A percentile compares a stretch with the other conserved stretches of the same genome.
These are phyloP conservation scores for Eudasyphora cyanicolor DNA, from an alignment of 2,888 invertebrate genomes.

Conservation along the genomic window DNA sequence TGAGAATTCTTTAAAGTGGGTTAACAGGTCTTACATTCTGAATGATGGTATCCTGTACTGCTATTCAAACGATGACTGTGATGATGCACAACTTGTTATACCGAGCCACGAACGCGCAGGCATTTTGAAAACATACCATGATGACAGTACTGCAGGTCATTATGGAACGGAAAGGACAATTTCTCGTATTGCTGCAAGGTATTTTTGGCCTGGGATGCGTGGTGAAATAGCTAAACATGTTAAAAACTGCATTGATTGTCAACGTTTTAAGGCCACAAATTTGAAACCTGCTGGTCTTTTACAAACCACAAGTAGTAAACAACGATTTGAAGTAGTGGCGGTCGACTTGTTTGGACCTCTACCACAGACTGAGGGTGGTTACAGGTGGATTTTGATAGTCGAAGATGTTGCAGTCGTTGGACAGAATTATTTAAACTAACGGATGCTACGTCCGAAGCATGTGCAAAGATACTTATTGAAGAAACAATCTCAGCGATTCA, in stretches of 20 bases:
- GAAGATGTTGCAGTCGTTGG: too few species aligned
- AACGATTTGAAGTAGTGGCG: too few species aligned
- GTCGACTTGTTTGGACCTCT: too few species aligned
- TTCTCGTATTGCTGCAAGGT: conserved; percentile 25
- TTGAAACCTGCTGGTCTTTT: too few species aligned
- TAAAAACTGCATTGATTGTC: conserved; percentile 39
- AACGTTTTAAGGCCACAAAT: conserved; percentile 57
- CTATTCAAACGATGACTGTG: conserved; percentile 46
- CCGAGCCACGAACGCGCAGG: conserved; percentile 25
- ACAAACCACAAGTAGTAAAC: too few species aligned
- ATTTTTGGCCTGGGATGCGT: too few species aligned
- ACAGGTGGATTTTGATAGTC: too few species aligned
- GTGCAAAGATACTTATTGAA: too few species aligned
- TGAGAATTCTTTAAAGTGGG: conserved; percentile 21
- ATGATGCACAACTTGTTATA: conserved; percentile 33
- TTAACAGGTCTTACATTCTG: neutral
- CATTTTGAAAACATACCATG: conserved; percentile 44
- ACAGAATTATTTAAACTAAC: too few species aligned
- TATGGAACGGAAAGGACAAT: conserved; percentile 49
- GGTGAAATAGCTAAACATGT: conserved; percentile 40
- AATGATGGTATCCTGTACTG: conserved; percentile 39
- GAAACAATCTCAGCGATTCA: too few species aligned
- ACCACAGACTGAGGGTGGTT: too few species aligned
- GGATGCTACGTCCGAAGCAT: too few species aligned
- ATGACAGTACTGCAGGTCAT: conserved; percentile 45